Evolutionary conservation across 2,888 invertebrate genomes (phyloP).

Genomic region (Thera britannica): DNA sequence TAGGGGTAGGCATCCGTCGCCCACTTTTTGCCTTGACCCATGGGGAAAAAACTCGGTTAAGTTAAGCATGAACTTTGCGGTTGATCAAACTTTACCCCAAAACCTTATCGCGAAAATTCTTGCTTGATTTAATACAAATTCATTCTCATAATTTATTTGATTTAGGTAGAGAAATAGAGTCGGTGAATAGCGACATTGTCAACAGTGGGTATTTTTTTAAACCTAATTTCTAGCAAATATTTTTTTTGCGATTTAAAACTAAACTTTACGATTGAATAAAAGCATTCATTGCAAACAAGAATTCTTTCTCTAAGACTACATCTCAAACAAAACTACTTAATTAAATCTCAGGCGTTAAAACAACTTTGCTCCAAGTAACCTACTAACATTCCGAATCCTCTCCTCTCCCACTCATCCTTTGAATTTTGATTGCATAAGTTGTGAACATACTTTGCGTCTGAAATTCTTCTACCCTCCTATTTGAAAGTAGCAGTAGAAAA

Average conservation of each 20-base stretch:
- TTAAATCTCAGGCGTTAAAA: slow-evolving; percentile 21
- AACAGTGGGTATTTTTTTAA: not conserved
- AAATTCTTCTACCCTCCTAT: slow-evolving; percentile 29
- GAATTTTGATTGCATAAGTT: slow-evolving; percentile 46
- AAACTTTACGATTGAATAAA: not conserved
- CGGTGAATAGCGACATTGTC: not conserved
- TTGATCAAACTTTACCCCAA: slow-evolving; percentile 26
- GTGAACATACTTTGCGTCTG: slow-evolving; percentile 36
- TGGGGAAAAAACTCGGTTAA: slow-evolving; percentile 9
- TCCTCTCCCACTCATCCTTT: slow-evolving; percentile 35
- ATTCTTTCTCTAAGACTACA: not conserved
- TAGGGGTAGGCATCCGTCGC: not conserved
- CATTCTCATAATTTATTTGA: not conserved
- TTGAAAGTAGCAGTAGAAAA: slow-evolving; percentile 1
- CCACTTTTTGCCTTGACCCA: slow-evolving; percentile 1
- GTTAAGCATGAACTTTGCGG: slow-evolving; percentile 16
- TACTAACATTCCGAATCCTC: slow-evolving; percentile 36
- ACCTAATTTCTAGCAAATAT: not conserved
- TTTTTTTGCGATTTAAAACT: no score
- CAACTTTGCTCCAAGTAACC: slow-evolving; percentile 27
- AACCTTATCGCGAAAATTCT: slow-evolving; percentile 16
- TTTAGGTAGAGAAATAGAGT: not conserved
- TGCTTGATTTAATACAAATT: slow-evolving; percentile 7
- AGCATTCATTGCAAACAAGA: not conserved
- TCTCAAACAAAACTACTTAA: slow-evolving; percentile 10